Percentiles rank a stretch among this genome's conserved stretches.
phyloP scores from a whole-genome alignment of 2,888 invertebrate species.

The Halictus quadricinctus region DNA sequence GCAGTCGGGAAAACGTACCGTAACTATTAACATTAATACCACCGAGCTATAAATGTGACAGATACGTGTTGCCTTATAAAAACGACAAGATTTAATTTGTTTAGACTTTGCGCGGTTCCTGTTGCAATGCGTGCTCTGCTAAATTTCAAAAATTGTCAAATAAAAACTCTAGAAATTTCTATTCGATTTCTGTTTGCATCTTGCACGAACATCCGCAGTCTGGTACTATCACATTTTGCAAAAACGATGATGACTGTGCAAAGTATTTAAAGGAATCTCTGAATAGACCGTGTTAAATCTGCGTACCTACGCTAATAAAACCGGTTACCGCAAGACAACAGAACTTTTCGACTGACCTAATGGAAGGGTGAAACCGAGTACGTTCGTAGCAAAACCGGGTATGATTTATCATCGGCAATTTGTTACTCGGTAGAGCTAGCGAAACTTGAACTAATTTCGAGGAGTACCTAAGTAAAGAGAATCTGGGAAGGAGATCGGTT shows the following conservation, averaged over 20 bases:
- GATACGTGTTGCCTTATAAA: too few relatives aligned
- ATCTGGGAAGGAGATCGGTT: constrained; percentile 22
- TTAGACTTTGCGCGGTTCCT: too few relatives aligned
- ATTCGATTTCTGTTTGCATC: neutral
- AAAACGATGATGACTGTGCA: neutral
- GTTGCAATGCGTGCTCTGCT: too few relatives aligned
- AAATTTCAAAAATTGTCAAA: too few relatives aligned
- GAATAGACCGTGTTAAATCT: neutral
- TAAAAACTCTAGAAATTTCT: neutral
- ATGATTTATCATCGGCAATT: constrained; percentile 12
- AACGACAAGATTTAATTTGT: too few relatives aligned
- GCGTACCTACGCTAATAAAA: neutral
- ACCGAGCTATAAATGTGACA: too few relatives aligned
- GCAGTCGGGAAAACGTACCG: neutral
- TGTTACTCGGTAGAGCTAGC: neutral
- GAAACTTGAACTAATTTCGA: constrained; percentile 38
- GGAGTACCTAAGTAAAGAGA: constrained; percentile 8
- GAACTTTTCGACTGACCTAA: neutral
- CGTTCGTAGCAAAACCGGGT: neutral
- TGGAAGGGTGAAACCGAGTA: neutral
- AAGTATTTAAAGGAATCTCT: neutral
- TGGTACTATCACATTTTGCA: neutral
- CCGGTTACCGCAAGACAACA: neutral
- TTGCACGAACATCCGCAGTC: neutral
- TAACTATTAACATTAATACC: neutral